Percentiles rank a stretch among this genome's conserved stretches.
Evolutionary conservation across 2,888 invertebrate genomes (phyloP).

Genomic region (Pseudanteris insignis): DNA sequence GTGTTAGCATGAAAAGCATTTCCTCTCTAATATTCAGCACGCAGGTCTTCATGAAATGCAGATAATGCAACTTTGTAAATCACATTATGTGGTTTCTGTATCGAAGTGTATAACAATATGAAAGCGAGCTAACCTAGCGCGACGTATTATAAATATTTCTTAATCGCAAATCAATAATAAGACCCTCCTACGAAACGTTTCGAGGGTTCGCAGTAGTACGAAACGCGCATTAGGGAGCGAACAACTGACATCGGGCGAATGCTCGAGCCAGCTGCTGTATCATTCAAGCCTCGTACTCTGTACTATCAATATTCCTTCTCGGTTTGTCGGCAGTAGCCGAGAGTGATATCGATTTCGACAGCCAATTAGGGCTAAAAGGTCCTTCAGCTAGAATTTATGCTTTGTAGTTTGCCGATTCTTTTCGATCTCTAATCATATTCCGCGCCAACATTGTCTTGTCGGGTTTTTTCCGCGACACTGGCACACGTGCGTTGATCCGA

Average conservation of each 20-base stretch:
- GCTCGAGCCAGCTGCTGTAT: constrained; percentile 44
- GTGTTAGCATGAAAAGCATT: constrained; percentile 12
- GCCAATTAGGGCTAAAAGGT: constrained; percentile 65
- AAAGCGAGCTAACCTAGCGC: constrained; percentile 22
- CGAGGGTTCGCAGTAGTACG: constrained; percentile 22
- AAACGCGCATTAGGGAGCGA: constrained; percentile 26
- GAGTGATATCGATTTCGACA: constrained; percentile 63
- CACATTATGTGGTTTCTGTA: constrained; percentile 24
- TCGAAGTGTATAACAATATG: constrained; percentile 26
- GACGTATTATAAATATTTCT: constrained; percentile 38
- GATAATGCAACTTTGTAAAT: constrained; percentile 36
- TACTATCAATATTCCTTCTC: constrained; percentile 47
- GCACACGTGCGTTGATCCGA: constrained; percentile 22
- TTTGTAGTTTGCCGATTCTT: constrained; percentile 45
- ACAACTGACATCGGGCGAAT: constrained; percentile 31
- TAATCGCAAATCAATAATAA: constrained; percentile 39
- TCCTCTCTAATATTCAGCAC: constrained; percentile 12
- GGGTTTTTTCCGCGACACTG: neutral
- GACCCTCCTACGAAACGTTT: constrained; percentile 8
- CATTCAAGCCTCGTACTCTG: constrained; percentile 44
- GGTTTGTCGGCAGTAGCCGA: constrained; percentile 49
- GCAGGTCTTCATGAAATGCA: constrained; percentile 19
- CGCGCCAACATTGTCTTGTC: neutral
- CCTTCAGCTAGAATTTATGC: constrained; percentile 59
- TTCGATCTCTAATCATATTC: constrained; percentile 39